Base-by-base conservation (phyloP, 2,113 vertebrate species). In the Myrmophylax atrothorax region DNA sequence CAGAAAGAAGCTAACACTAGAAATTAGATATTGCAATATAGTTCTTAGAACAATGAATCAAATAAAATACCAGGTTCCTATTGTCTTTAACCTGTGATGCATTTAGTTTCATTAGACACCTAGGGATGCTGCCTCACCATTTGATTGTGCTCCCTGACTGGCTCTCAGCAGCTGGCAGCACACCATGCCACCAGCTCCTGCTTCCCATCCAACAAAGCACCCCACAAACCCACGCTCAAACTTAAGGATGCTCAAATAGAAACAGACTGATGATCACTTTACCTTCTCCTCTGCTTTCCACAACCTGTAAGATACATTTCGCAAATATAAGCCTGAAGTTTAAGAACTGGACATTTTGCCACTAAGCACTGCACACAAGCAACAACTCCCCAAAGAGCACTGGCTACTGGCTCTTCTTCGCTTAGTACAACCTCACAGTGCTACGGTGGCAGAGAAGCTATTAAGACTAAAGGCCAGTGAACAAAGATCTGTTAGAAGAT, bases 121-220 rank as follows among this genome's bases (percentile, higher is more conserved):
- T 3, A 64, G 35, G 33, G 70, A 87, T 33, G 35, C 16, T 83
- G 59, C 10, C 46, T 35, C 14, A 5, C 25, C 18, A 12, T 38
- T 62, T 64, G 38, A 60, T 1, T 7, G 6, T 4, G 29, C 40
- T 52, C 44, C 53, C 31, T 50, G 40, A 33, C 46, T 29, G 3
- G 9, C 18, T 60, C 52, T 49, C 53, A 42, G 50, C 53, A 79
- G 52, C 10, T 1, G 0, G n/a, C 35, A 89, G 9, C 25, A 49
- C 8, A 3, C 7, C 29, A 28, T 12, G 35, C n/a, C 87, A 83
- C 38, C 59, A 79, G 55, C 49, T 90, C 58, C 50, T 3, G 2
- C 56, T 38, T 9, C 31, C 25, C 22, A 19, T 33, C 42, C 24
- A 52, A 4, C 0, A 2, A 52, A 63, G 18, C 0, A 1, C 8